phyloP scores from a whole-genome alignment of 2,797 vertebrate species.

The Chaetodon trifasciatus region DNA sequence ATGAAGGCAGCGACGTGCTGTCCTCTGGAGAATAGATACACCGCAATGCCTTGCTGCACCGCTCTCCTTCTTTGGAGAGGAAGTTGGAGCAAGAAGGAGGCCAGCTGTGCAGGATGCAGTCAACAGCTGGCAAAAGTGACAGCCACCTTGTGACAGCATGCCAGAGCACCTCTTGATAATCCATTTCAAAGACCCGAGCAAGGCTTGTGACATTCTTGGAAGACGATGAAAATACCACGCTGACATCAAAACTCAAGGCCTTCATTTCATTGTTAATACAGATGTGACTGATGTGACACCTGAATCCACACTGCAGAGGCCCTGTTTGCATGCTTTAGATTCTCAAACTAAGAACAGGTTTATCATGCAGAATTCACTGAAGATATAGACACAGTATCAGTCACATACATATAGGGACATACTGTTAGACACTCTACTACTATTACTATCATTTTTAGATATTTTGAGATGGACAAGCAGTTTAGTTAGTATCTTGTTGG shows the following conservation, averaged over 20 bases:
- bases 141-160: constrained; percentile 58
- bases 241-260: constrained; percentile 49
- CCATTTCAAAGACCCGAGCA: constrained; percentile 64
- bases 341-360: background rate
- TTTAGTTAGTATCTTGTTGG: constrained; percentile 24
- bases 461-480: background rate
- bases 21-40: constrained; percentile 29
- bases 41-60: constrained; percentile 27
- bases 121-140: constrained; percentile 68
- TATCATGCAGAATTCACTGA: background rate
- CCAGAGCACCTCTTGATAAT: constrained; percentile 52
- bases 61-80: constrained; percentile 46
- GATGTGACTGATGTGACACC: constrained; percentile 42
- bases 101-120: constrained; percentile 68
- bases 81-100: constrained; percentile 54
- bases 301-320: background rate
- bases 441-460: background rate
- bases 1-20: constrained; percentile 1
- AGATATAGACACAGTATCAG: background rate
- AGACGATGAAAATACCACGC: constrained; percentile 58
- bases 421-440: background rate
- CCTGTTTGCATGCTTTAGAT: constrained; percentile 17
- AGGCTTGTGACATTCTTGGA: constrained; percentile 56
- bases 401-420: too few relatives aligned
- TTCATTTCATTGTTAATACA: constrained; percentile 54